Evolutionary conservation across 2,888 invertebrate species (phyloP), one percentile per base, ranked within the genome.

Genomic region (Spilarctia lutea): DNA sequence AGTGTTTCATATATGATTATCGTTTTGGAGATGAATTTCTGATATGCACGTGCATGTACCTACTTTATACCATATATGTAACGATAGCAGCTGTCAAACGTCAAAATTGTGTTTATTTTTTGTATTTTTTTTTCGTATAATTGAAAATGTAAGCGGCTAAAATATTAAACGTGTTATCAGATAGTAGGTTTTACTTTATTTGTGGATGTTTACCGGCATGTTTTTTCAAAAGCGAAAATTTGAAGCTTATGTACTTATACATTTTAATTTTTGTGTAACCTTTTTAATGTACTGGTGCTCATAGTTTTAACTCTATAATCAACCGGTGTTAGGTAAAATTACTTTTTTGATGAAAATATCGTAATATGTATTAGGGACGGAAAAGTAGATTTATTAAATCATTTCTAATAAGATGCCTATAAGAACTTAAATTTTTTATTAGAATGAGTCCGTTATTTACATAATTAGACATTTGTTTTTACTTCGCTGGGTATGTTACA

Each of bases 51-150:
- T 94, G 93, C 90, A 89, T 87, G 85, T 85, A 87, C 74, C 60
- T 77, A 87, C 73, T 45, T 48, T 77, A 85, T 81, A n/a, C 82
- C 83, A 78, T 90, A 83, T 88, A 90, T 80, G 75, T 91, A 89
- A 16, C 84, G 89, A 89, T 85, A 76, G 81, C 81, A 93, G 87
- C 94, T 94, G 94, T 94, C 94, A 94, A 93, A 93, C 88, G 92
- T 94, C 91, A 92, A 83, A 75, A 82, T 86, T 88, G 86, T 89
- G 87, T 83, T 87, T 88, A 84, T 83, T 88, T 82, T 63, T 78
- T 73, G 81, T 83, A 77, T 82, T 68, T 73, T 67, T 73, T 77
- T 76, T 75, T 79, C 73, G 79, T 78, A 78, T 79, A 48, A 84
- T 91, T 18, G 30, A 65, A 73, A 56, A 75, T 69, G 42, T 35